Evolutionary conservation across 2,113 vertebrate species (phyloP).

Genomic region (Jaculus jaculus): DNA sequence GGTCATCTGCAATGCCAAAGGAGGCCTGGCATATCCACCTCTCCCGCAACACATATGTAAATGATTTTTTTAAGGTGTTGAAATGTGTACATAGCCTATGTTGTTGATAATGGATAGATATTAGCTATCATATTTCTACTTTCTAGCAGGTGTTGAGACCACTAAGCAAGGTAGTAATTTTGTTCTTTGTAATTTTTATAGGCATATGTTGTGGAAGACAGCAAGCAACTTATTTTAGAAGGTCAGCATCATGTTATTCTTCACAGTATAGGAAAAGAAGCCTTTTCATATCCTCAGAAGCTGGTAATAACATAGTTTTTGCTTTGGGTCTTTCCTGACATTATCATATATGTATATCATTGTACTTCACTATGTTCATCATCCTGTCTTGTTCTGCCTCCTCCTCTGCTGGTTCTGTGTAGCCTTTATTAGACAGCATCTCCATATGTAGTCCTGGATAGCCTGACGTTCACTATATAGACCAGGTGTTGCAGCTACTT

Average conservation of each 20-base stretch:
- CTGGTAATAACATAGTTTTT: conserved; percentile 87
- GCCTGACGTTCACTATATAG: no score
- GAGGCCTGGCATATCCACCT: no score
- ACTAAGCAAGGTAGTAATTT: not conserved
- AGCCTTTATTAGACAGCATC: not conserved
- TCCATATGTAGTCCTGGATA: not conserved
- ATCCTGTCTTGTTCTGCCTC: no score
- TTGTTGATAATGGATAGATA: not conserved
- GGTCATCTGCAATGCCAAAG: no score
- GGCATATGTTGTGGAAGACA: conserved; percentile 98
- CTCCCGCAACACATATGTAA: no score
- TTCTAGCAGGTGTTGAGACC: not conserved
- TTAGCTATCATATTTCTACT: not conserved
- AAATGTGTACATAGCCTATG: not conserved
- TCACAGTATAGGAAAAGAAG: conserved; percentile 92
- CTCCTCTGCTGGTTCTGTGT: not conserved
- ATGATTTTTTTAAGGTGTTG: not conserved
- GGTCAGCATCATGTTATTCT: conserved; percentile 96
- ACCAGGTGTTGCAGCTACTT: no score
- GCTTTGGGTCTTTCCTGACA: not conserved
- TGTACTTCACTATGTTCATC: not conserved
- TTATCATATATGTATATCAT: no score
- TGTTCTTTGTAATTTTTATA: conserved; percentile 79
- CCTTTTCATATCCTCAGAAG: conserved; percentile 91
- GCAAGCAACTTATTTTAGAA: conserved; percentile 96